These are phyloP conservation scores for Orycteropus afer DNA, from an alignment of 2,113 vertebrate genomes.

Conservation along the genomic window DNA sequence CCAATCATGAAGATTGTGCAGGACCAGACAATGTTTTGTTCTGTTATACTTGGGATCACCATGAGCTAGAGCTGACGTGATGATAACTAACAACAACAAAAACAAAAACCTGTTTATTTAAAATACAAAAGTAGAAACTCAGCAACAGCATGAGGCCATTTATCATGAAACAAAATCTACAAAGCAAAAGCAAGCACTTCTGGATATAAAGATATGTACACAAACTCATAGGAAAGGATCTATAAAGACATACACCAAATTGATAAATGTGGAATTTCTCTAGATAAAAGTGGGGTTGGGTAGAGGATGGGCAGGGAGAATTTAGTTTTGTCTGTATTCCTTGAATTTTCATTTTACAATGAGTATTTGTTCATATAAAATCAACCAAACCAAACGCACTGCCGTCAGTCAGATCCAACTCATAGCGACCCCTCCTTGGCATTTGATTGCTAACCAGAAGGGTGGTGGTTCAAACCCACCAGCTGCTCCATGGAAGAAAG, in stretches of 20 bases:
- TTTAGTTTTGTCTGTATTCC: background rate
- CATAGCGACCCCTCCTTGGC: no score
- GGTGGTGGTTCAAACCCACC: no score
- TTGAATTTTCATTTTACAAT: background rate
- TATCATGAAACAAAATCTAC: background rate
- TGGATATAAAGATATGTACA: background rate
- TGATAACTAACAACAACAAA: no score
- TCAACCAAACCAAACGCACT: no score
- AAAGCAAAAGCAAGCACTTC: background rate
- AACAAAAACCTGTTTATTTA: no score
- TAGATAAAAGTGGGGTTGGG: background rate
- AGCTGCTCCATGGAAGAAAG: no score
- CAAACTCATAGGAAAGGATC: background rate
- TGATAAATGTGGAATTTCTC: background rate
- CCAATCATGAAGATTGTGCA: background rate
- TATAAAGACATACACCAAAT: background rate
- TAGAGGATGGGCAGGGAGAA: accelerated
- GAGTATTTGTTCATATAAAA: no score
- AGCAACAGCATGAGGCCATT: background rate
- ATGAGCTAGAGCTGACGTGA: no score
- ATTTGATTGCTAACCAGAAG: no score
- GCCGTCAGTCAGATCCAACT: no score
- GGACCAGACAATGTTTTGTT: no score
- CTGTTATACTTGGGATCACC: no score
- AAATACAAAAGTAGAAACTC: background rate